These are phyloP conservation scores for Mobula hypostoma DNA, from an alignment of 2,113 vertebrate species.

Conservation along the genomic window DNA sequence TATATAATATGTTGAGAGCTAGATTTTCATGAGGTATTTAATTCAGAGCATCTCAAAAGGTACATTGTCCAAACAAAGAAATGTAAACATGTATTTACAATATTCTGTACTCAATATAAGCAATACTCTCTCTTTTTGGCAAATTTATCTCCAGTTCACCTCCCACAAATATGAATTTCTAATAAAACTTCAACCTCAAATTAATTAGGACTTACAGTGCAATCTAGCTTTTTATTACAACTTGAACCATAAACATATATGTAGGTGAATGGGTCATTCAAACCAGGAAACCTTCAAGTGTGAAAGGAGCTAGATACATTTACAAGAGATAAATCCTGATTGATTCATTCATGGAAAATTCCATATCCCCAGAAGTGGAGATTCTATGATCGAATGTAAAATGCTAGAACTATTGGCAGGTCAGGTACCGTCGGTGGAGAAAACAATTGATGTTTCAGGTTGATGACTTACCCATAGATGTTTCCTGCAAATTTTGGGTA, in stretches of 20 bases:
- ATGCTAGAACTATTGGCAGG: neutral
- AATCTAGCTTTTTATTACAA: neutral
- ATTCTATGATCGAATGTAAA: neutral
- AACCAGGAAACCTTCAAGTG: neutral
- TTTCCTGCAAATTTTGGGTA: too few species aligned
- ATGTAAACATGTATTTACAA: neutral
- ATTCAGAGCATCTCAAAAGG: neutral
- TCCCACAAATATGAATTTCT: neutral
- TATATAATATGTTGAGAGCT: neutral
- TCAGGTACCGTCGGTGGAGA: neutral
- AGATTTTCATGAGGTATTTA: neutral
- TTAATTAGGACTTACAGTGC: neutral
- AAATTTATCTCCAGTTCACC: neutral
- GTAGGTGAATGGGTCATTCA: neutral
- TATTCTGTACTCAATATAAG: neutral
- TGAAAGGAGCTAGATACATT: neutral
- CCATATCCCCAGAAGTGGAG: neutral
- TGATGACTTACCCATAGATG: too few species aligned
- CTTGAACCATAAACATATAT: neutral
- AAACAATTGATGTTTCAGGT: too few species aligned
- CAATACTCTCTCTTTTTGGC: neutral
- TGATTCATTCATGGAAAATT: neutral
- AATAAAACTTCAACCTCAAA: neutral
- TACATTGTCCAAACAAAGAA: neutral
- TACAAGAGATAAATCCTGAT: neutral